Evolutionary conservation across 92 coral and sea anemone genomes (phyloP), one percentile per base, ranked within the genome.

Genomic region (Epizoanthus stellaris): DNA sequence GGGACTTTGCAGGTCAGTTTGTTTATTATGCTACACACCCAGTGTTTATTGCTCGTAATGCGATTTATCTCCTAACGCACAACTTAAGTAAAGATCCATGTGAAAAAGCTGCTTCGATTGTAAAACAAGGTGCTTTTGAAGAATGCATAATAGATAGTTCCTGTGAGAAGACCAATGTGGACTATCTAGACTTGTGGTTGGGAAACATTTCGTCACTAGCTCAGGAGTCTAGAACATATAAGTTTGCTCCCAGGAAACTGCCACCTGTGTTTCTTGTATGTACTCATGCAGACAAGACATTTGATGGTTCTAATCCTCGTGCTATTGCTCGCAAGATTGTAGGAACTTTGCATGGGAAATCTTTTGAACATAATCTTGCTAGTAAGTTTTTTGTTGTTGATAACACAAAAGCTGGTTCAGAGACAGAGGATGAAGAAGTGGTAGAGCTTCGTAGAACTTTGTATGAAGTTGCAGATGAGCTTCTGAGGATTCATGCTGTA

Each of bases 1-100:
- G 92, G 93, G 97, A 93, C 64, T 88, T 93, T 68, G 97, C 93
- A 34, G 97, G 97, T 4, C 94, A 93, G 70, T 85, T 88, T 40
- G 85, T 89, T 6, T 93, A 91, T 63, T 85, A 89, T 83, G 91
- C 82, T 11, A 91, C 94, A 11, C 97, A 91, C 39, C 92, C 91
- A 66, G 67, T 92, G 47, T 92, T 92, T 42, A 80, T 92, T 53
- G 80, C 93, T n/a, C 58, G 87, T 4, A 82, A 82, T 30, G 92
- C 91, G 13, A 87, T 92, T 59, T 92, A 86, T 53, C 66, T 92
- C 30, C 75, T 92, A 40, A 92, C 90, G 12, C 67, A 84, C 58
- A 85, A 85, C 73, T 81, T 92, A 52, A 81, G 89, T 34, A 81
- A 80, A 7, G 80, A 87, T 64, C 86, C 67, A 17, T 76, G 82